Percentiles rank a stretch among this genome's conserved stretches.
Conservation (phyloP, 92 coral and sea anemone species). For the Palythoa grandiflora region DNA sequence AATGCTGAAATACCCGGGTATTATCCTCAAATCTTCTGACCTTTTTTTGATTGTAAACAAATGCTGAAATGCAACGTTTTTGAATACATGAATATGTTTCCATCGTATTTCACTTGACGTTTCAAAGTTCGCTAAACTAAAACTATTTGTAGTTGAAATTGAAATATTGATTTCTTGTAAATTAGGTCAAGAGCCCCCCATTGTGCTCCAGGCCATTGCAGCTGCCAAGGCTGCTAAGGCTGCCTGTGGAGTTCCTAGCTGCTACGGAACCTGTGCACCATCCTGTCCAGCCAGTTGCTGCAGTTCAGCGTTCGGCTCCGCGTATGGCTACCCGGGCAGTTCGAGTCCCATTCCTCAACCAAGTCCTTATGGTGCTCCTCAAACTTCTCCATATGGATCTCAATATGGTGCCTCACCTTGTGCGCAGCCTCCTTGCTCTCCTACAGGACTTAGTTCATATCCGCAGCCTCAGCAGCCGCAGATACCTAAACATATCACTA, state of each 20-base stretch:
- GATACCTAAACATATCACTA: conserved; percentile 37
- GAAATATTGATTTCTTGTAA: background rate
- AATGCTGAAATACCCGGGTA: no score
- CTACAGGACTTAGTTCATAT: conserved; percentile 55
- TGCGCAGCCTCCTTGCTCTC: conserved; percentile 61
- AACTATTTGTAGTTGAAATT: background rate
- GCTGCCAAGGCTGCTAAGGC: conserved; percentile 43
- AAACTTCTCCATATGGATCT: background rate
- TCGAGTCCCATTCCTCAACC: conserved; percentile 46
- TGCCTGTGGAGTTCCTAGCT: conserved; percentile 49
- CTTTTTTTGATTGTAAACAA: no score
- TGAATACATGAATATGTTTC: no score
- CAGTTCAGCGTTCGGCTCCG: conserved; percentile 35
- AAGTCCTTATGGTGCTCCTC: conserved; percentile 58
- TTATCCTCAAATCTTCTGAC: no score
- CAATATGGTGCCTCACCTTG: conserved; percentile 46
- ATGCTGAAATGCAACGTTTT: no score
- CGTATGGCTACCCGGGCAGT: conserved; percentile 26
- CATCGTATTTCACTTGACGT: background rate
- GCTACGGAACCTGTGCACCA: conserved; percentile 53
- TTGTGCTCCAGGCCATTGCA: conserved; percentile 52
- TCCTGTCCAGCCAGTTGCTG: conserved; percentile 75
- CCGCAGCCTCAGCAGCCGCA: conserved; percentile 42
- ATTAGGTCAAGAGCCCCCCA: conserved; percentile 52
- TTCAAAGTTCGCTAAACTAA: background rate